Percentiles rank a stretch among this genome's conserved stretches.
phyloP scores from a whole-genome alignment of 2,113 vertebrate species.

The Reinhardtius hippoglossoides region DNA sequence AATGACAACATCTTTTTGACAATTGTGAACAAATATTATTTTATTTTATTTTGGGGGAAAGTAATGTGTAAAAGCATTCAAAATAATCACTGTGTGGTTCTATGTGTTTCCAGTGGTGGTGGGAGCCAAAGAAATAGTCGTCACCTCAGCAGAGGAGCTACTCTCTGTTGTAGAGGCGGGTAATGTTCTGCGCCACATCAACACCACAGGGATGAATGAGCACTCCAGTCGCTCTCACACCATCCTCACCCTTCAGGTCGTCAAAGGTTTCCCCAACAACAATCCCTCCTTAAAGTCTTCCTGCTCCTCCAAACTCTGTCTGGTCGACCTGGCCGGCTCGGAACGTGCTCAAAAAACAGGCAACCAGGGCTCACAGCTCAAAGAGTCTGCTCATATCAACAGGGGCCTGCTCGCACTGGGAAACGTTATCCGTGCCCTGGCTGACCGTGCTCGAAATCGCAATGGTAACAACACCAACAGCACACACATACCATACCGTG shows the following conservation, averaged over 20 bases:
- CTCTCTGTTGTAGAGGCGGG: constrained; percentile 85
- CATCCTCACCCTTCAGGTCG: constrained; percentile 88
- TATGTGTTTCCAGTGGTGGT: constrained; percentile 85
- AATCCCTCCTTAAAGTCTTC: constrained; percentile 58
- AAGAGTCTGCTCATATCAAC: constrained; percentile 92
- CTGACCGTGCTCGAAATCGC: constrained; percentile 77
- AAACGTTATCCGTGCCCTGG: constrained; percentile 93
- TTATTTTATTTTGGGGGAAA: no score
- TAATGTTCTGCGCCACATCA: constrained; percentile 86
- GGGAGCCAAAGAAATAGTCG: constrained; percentile 87
- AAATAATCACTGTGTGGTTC: background rate
- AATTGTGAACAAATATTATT: background rate
- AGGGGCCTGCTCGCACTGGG: constrained; percentile 89
- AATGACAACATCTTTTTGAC: background rate
- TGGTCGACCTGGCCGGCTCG: constrained; percentile 93
- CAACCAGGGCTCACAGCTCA: constrained; percentile 87
- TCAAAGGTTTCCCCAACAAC: constrained; percentile 68
- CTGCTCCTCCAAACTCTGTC: constrained; percentile 87
- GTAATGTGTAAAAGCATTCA: background rate
- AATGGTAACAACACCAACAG: constrained; percentile 15
- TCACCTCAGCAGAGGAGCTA: constrained; percentile 87
- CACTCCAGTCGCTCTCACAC: constrained; percentile 91
- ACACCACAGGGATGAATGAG: constrained; percentile 88
- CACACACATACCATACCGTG: constrained; percentile 88
- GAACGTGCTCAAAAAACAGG: constrained; percentile 90